Evolutionary conservation across 2,888 invertebrate species (phyloP).

Genomic region (Ichneumon xanthorius): DNA sequence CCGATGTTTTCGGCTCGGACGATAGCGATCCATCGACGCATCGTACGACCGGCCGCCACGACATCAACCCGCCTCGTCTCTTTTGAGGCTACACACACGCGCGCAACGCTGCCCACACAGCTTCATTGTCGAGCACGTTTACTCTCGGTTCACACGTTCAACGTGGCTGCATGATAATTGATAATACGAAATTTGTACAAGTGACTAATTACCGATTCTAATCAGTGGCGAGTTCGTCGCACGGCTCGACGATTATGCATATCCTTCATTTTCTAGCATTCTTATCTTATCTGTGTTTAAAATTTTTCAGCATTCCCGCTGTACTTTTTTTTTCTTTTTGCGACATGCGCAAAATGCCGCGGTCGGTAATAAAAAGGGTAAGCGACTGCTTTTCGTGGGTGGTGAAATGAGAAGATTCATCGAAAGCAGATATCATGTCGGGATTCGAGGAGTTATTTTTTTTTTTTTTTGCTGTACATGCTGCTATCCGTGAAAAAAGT

Average conservation of each 20-base stretch:
- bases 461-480: not conserved
- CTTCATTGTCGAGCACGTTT: not conserved
- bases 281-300: not conserved
- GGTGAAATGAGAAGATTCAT: not conserved
- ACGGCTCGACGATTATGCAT: too few relatives aligned
- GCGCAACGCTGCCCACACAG: not conserved
- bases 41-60: slow-evolving; percentile 60
- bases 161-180: not conserved
- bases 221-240: not conserved
- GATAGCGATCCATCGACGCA: not conserved
- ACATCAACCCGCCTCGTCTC: slow-evolving; percentile 41
- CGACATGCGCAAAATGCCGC: not conserved
- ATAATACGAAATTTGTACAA: not conserved
- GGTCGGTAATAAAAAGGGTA: not conserved
- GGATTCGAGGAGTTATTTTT: not conserved
- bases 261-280: not conserved
- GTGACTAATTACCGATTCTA: not conserved
- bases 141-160: not conserved
- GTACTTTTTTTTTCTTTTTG: not conserved
- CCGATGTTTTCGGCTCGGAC: slow-evolving; percentile 49
- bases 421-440: not conserved
- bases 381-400: not conserved
- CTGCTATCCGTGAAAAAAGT: too few relatives aligned
- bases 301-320: not conserved
- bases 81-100: not conserved